Conservation (phyloP, 2,888 invertebrate species). For the Disparrhopalites patrizii region DNA sequence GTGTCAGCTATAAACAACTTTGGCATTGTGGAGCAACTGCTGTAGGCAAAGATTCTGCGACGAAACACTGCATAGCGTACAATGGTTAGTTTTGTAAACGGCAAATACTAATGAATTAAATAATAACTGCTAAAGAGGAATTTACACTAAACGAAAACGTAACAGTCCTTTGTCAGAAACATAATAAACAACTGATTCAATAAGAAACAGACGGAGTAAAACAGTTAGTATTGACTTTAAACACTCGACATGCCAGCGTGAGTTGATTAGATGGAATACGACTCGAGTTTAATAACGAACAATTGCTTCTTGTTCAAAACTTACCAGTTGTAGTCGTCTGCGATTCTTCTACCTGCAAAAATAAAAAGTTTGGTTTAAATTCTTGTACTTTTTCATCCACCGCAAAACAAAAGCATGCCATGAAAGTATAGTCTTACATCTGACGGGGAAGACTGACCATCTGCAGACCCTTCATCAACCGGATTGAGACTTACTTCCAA, state of each 20-base stretch:
- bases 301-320: background rate
- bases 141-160: too few relatives aligned
- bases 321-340: conserved; percentile 25
- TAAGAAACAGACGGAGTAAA: conserved; percentile 4
- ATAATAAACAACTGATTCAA: too few relatives aligned
- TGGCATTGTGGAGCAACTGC: too few relatives aligned
- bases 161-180: too few relatives aligned
- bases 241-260: conserved; percentile 19
- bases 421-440: too few relatives aligned
- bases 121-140: too few relatives aligned
- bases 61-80: too few relatives aligned
- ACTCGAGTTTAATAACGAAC: conserved; percentile 1
- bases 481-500: conserved; percentile 23
- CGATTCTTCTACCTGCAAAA: conserved; percentile 27
- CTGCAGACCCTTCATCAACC: conserved; percentile 14
- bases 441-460: conserved; percentile 28
- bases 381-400: background rate
- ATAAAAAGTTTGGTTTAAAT: background rate
- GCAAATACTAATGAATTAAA: too few relatives aligned
- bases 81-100: too few relatives aligned
- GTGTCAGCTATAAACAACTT: too few relatives aligned
- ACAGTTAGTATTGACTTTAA: conserved; percentile 19
- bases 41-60: too few relatives aligned
- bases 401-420: background rate
- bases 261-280: conserved; percentile 13